A percentile compares a stretch with the other conserved stretches of the same genome.
phyloP scores from a whole-genome alignment of 2,888 invertebrate species.

The Dasypogon diadema region DNA sequence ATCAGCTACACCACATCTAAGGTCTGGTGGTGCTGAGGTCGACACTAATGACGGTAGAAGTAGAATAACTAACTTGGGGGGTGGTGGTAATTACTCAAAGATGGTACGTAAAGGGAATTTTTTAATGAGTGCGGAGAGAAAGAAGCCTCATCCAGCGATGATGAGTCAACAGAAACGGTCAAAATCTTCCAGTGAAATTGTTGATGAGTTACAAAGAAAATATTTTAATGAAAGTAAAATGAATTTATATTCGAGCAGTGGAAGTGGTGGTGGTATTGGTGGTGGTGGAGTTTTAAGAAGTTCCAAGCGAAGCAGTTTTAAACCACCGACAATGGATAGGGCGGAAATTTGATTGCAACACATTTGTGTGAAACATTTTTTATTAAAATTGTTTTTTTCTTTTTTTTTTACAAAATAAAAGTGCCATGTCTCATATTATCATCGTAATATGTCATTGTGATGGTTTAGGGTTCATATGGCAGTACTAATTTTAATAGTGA shows the following conservation, averaged over 20 bases:
- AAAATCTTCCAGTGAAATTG: slow-evolving; percentile 63
- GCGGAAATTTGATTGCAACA: slow-evolving; percentile 54
- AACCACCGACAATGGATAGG: slow-evolving; percentile 53
- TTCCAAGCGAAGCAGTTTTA: slow-evolving; percentile 48
- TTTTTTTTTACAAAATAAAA: slow-evolving; percentile 23
- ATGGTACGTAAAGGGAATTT: slow-evolving; percentile 31
- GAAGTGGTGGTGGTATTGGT: background rate
- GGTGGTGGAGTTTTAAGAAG: slow-evolving; percentile 45
- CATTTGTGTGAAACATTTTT: background rate
- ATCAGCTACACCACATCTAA: background rate
- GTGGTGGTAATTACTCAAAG: slow-evolving; percentile 23
- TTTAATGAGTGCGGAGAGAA: slow-evolving; percentile 29
- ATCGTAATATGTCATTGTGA: background rate
- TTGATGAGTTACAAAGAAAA: slow-evolving; percentile 61
- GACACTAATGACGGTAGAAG: background rate
- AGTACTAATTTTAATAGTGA: slow-evolving; percentile 45
- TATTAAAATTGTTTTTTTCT: slow-evolving; percentile 6
- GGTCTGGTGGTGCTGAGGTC: background rate
- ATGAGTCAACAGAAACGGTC: slow-evolving; percentile 61
- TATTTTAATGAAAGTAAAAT: slow-evolving; percentile 30
- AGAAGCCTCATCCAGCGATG: slow-evolving; percentile 8
- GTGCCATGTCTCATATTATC: slow-evolving; percentile 34
- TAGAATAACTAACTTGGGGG: slow-evolving; percentile 1
- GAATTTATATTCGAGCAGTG: slow-evolving; percentile 9
- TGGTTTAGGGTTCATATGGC: slow-evolving; percentile 5